Conservation (phyloP, 2,113 vertebrate species). For the Mus spicilegus region DNA sequence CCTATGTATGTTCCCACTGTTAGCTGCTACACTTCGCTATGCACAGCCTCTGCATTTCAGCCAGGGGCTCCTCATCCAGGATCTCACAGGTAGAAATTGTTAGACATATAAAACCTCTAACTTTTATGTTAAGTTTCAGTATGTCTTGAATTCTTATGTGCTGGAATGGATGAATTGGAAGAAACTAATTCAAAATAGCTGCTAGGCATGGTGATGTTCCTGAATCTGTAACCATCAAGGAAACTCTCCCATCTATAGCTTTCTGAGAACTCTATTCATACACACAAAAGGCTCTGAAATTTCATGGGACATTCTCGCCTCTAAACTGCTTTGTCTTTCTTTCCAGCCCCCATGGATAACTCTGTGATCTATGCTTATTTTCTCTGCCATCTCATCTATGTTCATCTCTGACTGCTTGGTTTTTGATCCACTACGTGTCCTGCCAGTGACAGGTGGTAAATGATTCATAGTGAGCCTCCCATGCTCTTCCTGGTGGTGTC, state of each 20-base stretch:
- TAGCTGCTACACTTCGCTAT: fast-evolving
- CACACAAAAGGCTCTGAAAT: fast-evolving
- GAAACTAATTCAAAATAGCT: not conserved
- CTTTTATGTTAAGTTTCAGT: not conserved
- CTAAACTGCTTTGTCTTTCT: not conserved
- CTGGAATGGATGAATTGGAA: not conserved
- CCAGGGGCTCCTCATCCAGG: fast-evolving
- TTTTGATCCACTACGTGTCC: not conserved
- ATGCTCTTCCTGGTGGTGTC: not conserved
- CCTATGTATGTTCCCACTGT: not conserved
- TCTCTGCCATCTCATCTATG: not conserved
- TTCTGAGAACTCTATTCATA: too few relatives aligned
- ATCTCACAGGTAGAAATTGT: not conserved
- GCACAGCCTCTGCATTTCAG: not conserved
- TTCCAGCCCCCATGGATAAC: fast-evolving
- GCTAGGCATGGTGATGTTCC: not conserved
- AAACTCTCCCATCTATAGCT: fast-evolving
- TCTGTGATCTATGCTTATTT: not conserved
- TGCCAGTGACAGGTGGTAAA: not conserved
- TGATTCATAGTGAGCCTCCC: not conserved
- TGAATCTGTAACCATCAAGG: not conserved
- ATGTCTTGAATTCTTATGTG: not conserved
- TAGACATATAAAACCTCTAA: not conserved
- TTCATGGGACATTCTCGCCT: not conserved
- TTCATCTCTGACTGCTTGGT: not conserved